phyloP scores from a whole-genome alignment of 2,888 invertebrate species.

The Sinhomidia bicolor region DNA sequence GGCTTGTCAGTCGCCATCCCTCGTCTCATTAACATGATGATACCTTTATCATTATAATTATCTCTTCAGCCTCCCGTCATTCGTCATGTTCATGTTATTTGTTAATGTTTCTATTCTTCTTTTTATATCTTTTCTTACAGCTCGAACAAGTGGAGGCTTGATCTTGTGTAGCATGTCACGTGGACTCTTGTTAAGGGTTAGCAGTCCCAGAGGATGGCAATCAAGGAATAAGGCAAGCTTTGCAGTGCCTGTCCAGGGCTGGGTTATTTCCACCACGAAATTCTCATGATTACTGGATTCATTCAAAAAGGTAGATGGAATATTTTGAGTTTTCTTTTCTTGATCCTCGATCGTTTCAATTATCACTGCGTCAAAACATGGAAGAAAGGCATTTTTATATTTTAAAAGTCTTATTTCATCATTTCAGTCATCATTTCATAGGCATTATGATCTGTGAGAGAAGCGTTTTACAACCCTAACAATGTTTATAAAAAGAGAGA shows the following conservation, averaged over 20 bases:
- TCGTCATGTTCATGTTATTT: background rate
- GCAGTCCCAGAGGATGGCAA: conserved; percentile 85
- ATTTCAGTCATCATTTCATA: conserved; percentile 8
- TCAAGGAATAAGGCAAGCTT: conserved; percentile 86
- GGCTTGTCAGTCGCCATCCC: background rate
- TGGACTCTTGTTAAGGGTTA: conserved; percentile 76
- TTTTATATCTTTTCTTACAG: no score
- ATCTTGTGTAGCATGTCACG: conserved; percentile 77
- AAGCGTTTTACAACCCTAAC: no score
- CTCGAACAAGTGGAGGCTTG: conserved; percentile 76
- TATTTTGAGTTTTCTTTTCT: conserved; percentile 77
- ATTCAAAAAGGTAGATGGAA: conserved; percentile 81
- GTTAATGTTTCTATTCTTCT: no score
- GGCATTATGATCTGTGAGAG: conserved; percentile 17
- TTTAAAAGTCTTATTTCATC: no score
- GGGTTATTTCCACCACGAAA: conserved; percentile 84
- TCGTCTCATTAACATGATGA: conserved; percentile 1
- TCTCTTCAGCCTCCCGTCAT: background rate
- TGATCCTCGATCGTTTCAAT: conserved; percentile 82
- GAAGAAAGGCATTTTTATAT: no score
- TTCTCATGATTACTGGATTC: conserved; percentile 84
- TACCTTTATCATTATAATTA: background rate
- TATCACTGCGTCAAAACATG: conserved; percentile 74
- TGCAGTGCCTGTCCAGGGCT: conserved; percentile 84
- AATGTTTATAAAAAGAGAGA: no score